Evolutionary conservation across 2,113 vertebrate genomes (phyloP).

Genomic region (Aegotheles bennettii): DNA sequence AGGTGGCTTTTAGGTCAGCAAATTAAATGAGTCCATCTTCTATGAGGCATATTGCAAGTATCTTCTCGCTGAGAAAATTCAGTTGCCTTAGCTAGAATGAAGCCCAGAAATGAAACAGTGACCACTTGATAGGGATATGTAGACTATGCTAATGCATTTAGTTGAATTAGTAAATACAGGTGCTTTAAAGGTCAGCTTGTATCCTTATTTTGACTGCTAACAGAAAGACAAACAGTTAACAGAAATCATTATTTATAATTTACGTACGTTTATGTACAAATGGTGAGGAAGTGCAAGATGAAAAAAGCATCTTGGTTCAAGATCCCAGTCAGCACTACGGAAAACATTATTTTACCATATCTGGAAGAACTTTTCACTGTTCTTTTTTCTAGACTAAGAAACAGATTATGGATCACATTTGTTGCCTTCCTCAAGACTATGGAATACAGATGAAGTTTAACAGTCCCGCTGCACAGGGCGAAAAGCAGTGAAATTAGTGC

Average conservation of each 20-base stretch:
- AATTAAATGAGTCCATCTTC: no score
- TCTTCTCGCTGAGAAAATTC: background rate
- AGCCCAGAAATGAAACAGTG: background rate
- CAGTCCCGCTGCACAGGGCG: background rate
- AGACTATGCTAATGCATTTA: accelerated
- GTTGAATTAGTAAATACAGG: background rate
- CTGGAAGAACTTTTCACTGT: background rate
- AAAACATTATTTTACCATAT: background rate
- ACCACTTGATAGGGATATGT: background rate
- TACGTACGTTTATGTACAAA: background rate
- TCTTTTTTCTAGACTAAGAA: background rate
- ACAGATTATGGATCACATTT: background rate
- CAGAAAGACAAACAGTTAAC: background rate
- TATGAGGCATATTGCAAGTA: background rate
- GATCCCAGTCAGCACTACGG: background rate
- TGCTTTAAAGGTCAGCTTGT: background rate
- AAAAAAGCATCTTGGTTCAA: background rate
- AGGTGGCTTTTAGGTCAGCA: background rate
- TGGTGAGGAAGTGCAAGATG: background rate
- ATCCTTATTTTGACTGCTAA: background rate
- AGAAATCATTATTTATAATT: background rate
- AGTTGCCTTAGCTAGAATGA: background rate
- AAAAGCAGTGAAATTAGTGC: background rate
- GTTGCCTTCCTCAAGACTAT: background rate
- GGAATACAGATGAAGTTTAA: background rate